Conservation (phyloP, 2,113 vertebrate species). For the human region DNA sequence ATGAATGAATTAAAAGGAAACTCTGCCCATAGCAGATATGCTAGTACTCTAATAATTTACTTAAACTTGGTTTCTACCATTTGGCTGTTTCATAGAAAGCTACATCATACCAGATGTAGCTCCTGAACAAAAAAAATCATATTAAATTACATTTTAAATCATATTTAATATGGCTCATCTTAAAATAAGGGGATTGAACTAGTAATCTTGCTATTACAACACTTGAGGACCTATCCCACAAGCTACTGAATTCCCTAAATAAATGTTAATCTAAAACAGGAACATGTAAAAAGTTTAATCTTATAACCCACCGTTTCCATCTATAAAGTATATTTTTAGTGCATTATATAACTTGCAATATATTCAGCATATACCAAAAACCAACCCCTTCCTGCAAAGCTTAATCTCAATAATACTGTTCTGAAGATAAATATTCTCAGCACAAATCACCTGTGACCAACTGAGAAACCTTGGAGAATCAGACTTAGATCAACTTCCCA, state of each 20-base stretch:
- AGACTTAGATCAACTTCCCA: background rate
- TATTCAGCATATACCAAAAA: conserved; percentile 17
- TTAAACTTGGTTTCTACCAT: background rate
- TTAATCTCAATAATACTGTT: background rate
- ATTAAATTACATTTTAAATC: background rate
- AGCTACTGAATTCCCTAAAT: background rate
- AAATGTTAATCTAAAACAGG: conserved; percentile 26
- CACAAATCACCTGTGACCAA: background rate
- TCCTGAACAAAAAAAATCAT: background rate
- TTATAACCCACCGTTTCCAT: background rate
- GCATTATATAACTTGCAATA: conserved; percentile 34
- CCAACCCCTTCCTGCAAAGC: background rate
- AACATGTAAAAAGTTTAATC: background rate
- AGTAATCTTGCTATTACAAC: background rate
- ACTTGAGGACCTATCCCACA: background rate
- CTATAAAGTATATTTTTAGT: background rate
- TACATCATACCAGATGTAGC: background rate
- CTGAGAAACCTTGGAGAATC: background rate
- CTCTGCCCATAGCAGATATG: background rate
- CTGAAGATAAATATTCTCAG: conserved; percentile 32
- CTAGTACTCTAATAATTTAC: background rate
- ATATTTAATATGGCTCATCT: background rate
- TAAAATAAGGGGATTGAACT: background rate
- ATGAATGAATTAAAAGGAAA: background rate
- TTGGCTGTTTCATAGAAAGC: background rate